Percentiles rank a stretch among this genome's conserved stretches.
phyloP scores from a whole-genome alignment of 2,113 vertebrate genomes.

The Eidolon helvum region DNA sequence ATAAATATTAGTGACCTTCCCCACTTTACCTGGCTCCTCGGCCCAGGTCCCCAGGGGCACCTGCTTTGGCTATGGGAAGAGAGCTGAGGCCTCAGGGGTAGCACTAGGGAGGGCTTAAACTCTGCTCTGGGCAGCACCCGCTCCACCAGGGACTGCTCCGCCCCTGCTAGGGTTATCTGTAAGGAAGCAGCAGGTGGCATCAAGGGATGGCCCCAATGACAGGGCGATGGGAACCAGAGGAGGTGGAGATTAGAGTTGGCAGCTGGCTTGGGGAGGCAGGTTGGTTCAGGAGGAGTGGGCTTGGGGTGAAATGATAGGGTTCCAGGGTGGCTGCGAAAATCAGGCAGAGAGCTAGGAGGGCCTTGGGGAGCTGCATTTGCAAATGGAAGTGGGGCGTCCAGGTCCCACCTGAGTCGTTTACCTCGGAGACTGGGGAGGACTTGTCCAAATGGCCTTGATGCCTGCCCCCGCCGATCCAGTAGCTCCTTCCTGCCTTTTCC shows the following conservation, averaged over 20 bases:
- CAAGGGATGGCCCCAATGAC: not conserved
- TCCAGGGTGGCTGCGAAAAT: not conserved
- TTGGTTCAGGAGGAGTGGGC: not conserved
- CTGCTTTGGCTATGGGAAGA: not conserved
- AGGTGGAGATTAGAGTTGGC: not conserved
- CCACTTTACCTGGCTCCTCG: not conserved
- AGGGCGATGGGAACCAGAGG: not conserved
- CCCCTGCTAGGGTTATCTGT: not conserved
- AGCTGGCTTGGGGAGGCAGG: not conserved
- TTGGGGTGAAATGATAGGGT: not conserved
- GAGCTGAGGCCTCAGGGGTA: not conserved
- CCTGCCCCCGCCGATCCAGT: not conserved
- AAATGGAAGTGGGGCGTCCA: not conserved
- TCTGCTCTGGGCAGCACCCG: not conserved
- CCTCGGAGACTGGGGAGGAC: not conserved
- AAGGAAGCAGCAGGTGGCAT: constrained; percentile 36
- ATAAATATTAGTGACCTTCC: not conserved
- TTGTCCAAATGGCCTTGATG: not conserved
- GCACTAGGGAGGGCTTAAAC: not conserved
- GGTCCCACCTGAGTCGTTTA: not conserved
- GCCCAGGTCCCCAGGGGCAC: not conserved
- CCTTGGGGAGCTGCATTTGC: not conserved
- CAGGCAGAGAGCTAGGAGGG: not conserved
- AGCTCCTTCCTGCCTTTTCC: not conserved
- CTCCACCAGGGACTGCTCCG: not conserved